Conservation (phyloP, 2,113 vertebrate species). For the Psophia crepitans region DNA sequence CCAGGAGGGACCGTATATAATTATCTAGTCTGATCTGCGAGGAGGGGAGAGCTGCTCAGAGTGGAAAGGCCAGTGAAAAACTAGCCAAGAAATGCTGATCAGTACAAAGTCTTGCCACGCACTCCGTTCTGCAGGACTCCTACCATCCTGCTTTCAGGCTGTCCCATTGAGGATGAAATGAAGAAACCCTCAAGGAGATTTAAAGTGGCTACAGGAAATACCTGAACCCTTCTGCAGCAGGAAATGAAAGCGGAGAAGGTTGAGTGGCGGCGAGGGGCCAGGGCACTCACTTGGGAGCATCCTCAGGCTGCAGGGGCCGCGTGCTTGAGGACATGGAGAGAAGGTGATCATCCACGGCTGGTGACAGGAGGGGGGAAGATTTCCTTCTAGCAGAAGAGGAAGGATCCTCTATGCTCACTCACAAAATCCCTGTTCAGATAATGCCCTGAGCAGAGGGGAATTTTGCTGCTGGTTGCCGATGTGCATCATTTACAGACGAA, state of each 20-base stretch:
- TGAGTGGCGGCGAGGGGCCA: not conserved
- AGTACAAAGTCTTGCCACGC: not conserved
- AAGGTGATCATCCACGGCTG: not conserved
- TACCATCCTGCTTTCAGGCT: not conserved
- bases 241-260: constrained; percentile 16
- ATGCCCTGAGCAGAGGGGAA: not conserved
- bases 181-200: constrained; percentile 5
- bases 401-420: not conserved
- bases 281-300: not conserved
- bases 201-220: constrained; percentile 41
- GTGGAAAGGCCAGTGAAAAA: not conserved
- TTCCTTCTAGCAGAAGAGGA: not conserved
- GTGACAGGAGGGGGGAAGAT: not conserved
- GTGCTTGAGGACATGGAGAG: not conserved
- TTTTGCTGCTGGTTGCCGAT: not conserved
- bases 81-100: not conserved
- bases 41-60: not conserved
- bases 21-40: not conserved
- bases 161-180: not conserved
- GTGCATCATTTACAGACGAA: not conserved
- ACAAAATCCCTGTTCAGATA: not conserved
- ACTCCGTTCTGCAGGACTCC: not conserved
- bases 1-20: not conserved
- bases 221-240: not conserved
- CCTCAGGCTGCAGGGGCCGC: not conserved